phyloP scores from a whole-genome alignment of 2,888 invertebrate genomes.

The Aspidiotus destructor region DNA sequence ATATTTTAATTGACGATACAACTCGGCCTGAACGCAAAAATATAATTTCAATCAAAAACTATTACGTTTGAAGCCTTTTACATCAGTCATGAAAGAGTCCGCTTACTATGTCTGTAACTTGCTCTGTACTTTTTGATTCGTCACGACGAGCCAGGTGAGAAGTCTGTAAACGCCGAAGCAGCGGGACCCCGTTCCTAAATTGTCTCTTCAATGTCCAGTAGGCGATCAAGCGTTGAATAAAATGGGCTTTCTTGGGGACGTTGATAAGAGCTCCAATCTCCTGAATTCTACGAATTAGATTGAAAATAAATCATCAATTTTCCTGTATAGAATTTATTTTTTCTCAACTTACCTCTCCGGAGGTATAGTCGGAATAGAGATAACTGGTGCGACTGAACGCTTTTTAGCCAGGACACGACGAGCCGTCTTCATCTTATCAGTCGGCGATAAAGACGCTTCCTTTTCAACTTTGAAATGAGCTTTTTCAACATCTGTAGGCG shows the following conservation, averaged over 20 bases:
- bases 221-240: constrained; percentile 79
- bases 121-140: constrained; percentile 39
- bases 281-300: constrained; percentile 58
- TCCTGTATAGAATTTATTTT: too few relatives aligned
- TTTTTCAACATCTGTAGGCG: constrained; percentile 57
- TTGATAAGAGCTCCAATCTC: constrained; percentile 73
- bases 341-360: constrained; percentile 48
- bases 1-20: constrained; percentile 79
- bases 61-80: neutral
- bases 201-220: constrained; percentile 97
- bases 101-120: constrained; percentile 38
- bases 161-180: constrained; percentile 73
- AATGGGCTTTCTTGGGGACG: constrained; percentile 66
- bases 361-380: constrained; percentile 87
- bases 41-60: neutral
- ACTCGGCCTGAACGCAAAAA: constrained; percentile 47
- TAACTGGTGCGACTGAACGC: constrained; percentile 78
- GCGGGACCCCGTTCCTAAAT: constrained; percentile 88
- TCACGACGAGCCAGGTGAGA: constrained; percentile 39
- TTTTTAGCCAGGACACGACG: constrained; percentile 79
- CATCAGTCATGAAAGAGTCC: neutral
- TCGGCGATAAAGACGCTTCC: constrained; percentile 35
- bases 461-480: constrained; percentile 40
- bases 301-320: neutral
- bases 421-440: constrained; percentile 44